A percentile compares a stretch with the other conserved stretches of the same genome.
These are phyloP conservation scores for Gandaritis pyraliata DNA, from an alignment of 2,888 invertebrate species.

Conservation along the genomic window DNA sequence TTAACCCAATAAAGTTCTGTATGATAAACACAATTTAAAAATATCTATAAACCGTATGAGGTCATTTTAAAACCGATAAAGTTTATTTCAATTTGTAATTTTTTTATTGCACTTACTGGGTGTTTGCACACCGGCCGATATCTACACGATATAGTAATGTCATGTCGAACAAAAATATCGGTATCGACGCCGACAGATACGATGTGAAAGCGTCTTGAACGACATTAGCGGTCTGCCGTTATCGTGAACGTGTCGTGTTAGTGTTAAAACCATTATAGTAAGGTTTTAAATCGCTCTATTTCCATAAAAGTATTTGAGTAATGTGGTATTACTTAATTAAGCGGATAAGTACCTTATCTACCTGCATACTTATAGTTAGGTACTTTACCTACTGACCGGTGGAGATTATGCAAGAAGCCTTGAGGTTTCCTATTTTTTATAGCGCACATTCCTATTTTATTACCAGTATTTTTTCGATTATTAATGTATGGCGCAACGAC, in stretches of 20 bases:
- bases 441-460: neutral
- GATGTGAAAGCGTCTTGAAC: no score
- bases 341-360: neutral
- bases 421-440: conserved; percentile 2
- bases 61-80: neutral
- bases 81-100: conserved; percentile 8
- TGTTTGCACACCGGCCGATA: no score
- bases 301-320: conserved; percentile 6
- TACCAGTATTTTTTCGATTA: neutral
- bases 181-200: no score
- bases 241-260: neutral
- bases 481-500: no score
- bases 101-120: neutral
- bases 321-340: conserved; percentile 11
- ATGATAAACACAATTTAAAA: no score
- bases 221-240: no score
- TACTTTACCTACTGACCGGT: conserved; percentile 1
- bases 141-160: no score
- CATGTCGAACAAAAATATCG: no score
- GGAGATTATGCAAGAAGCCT: neutral
- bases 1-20: no score
- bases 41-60: conserved; percentile 4
- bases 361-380: neutral
- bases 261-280: neutral
- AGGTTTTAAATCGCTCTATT: conserved; percentile 2